phyloP scores from a whole-genome alignment of 2,113 vertebrate genomes.

The Fregata magnificens region DNA sequence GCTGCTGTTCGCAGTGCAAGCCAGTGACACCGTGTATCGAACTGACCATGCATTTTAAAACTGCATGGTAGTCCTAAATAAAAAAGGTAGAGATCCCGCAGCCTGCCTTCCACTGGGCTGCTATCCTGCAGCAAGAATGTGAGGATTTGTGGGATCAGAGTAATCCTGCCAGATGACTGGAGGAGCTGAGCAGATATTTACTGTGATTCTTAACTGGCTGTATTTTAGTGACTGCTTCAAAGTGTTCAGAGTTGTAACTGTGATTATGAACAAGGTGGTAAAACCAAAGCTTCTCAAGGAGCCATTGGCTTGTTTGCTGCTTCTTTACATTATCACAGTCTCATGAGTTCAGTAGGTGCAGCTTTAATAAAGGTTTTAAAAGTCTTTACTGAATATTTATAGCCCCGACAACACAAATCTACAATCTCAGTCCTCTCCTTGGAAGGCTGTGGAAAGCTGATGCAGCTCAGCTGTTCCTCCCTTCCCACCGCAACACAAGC shows the following conservation, averaged over 20 bases:
- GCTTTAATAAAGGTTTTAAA: neutral
- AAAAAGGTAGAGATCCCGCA: neutral
- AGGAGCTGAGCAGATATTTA: neutral
- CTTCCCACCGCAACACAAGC: fast-evolving
- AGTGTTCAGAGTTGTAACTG: neutral
- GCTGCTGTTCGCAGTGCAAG: neutral
- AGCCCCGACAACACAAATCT: neutral
- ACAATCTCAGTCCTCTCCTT: neutral
- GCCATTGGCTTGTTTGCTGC: neutral
- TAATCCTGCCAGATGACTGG: neutral
- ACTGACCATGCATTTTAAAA: neutral
- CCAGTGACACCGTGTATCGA: fast-evolving
- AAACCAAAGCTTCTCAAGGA: neutral
- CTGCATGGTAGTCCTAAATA: neutral
- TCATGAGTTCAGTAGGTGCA: neutral
- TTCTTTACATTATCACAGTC: neutral
- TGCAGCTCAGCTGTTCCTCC: neutral
- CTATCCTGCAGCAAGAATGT: neutral
- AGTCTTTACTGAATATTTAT: neutral
- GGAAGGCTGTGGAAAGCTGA: neutral
- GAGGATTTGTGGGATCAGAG: neutral
- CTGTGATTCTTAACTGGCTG: neutral
- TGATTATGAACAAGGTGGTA: neutral
- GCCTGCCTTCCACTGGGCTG: neutral
- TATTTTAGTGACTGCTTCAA: neutral